phyloP scores from a whole-genome alignment of 2,797 vertebrate species.

The Nothura maculosa region DNA sequence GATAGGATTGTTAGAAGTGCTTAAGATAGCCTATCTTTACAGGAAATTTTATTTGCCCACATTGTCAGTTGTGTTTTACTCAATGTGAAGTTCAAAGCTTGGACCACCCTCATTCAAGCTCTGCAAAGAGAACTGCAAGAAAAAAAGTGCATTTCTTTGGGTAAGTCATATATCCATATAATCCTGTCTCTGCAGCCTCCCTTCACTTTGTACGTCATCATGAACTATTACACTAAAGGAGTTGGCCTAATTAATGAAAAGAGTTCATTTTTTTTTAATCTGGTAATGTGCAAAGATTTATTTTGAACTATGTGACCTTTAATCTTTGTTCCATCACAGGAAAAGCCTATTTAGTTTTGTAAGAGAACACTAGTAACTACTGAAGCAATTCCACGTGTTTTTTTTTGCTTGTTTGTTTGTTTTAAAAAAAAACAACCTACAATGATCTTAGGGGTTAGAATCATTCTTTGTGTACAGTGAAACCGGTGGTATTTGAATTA shows the following conservation, averaged over 20 bases:
- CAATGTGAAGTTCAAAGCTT: background rate
- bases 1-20: background rate
- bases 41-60: background rate
- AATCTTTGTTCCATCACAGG: conserved; percentile 60
- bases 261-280: conserved; percentile 39
- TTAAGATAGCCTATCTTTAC: background rate
- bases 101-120: background rate
- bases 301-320: conserved; percentile 57
- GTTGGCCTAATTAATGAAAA: conserved; percentile 27
- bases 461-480: conserved; percentile 50
- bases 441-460: conserved; percentile 41
- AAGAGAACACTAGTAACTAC: conserved; percentile 52
- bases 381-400: conserved; percentile 40
- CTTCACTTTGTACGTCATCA: background rate
- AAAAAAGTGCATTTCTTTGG: background rate
- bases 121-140: background rate
- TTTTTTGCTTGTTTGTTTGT: background rate
- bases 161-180: background rate
- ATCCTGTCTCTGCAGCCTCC: fast-evolving
- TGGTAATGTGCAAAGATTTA: background rate
- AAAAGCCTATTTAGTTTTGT: conserved; percentile 68
- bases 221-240: conserved; percentile 1
- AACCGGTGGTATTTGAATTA: background rate
- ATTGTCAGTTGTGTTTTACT: background rate
- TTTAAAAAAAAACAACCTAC: background rate